Evolutionary conservation across 2,113 vertebrate species (phyloP), one percentile per base, ranked within the genome.

Genomic region (Nesogale talazaci): DNA sequence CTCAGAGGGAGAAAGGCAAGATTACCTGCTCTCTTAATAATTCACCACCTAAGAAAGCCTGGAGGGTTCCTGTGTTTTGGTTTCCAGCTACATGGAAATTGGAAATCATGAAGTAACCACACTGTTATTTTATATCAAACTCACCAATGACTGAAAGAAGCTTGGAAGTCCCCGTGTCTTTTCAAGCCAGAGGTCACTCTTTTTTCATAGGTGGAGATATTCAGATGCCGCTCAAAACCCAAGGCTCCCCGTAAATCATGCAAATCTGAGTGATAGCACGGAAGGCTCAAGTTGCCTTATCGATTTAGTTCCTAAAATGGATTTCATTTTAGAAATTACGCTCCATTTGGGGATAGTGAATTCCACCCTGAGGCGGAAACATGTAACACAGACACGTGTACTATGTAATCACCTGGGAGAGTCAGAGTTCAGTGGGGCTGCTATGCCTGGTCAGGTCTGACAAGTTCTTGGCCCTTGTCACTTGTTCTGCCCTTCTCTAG

Each of bases 291-390:
- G 57, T 40, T 23, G 63, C 8, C 20, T 69, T 56, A 25, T 78
- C 52, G 69, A 15, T 56, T 36, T 69, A 4, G 2, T 75, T 81
- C 91, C 78, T 46, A 93, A 83, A 36, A 25, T 70, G 56, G 34
- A 7, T 74, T 14, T 56, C 29, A 29, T 65, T 93, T 65, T 22
- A 82, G 84, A 83, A 63, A 63, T 42, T 34, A 85, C 27, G 38
- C 17, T 87, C 80, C 20, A 38, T 42, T 84, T 69, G 74, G 23
- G 42, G 67, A 40, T 8, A 20, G 25, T 63, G 11, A 90, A 70
- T 65, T 95, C 94, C 40, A 36, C 61, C 83, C 38, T 70, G 46
- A 88, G 23, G 83, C 76, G 34, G 52, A 31, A 16, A 15, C 57
- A 20, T 42, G 38, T 77, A 78, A 56, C 74, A 75, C 9, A 52